Percentiles rank a stretch among this genome's conserved stretches.
phyloP scores from a whole-genome alignment of 2,113 vertebrate genomes.

The Malurus elegans region DNA sequence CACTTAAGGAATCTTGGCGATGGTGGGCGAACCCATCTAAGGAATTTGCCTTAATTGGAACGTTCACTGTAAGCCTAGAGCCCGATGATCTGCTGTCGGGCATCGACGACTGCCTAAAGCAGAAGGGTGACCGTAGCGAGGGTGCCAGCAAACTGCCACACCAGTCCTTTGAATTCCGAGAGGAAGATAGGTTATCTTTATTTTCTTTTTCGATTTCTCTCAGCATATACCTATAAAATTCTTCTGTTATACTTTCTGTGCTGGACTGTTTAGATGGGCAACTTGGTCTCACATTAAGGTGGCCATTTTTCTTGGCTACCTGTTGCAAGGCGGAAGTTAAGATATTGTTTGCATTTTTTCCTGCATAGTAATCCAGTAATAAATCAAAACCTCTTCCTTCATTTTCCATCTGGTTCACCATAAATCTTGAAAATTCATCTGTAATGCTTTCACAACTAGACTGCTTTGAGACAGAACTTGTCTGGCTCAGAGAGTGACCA shows the following conservation, averaged over 20 bases:
- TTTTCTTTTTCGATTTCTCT: conserved; percentile 89
- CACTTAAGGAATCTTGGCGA: conserved; percentile 79
- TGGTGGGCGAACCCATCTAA: conserved; percentile 88
- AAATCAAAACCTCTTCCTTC: conserved; percentile 94
- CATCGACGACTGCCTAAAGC: conserved; percentile 89
- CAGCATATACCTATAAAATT: conserved; percentile 96
- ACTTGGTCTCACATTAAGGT: conserved; percentile 83
- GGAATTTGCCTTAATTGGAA: conserved; percentile 92
- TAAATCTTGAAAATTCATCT: conserved; percentile 96
- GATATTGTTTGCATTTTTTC: conserved; percentile 92
- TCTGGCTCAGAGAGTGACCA: conserved; percentile 87
- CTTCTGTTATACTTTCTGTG: conserved; percentile 97
- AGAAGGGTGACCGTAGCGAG: conserved; percentile 80
- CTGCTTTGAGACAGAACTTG: conserved; percentile 96
- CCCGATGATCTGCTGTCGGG: conserved; percentile 85
- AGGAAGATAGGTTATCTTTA: conserved; percentile 72
- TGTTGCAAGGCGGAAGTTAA: conserved; percentile 89
- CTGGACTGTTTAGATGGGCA: conserved; percentile 97
- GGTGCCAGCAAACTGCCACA: conserved; percentile 81
- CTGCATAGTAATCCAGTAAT: conserved; percentile 94
- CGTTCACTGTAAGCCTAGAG: conserved; percentile 84
- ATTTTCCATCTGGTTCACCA: conserved; percentile 97
- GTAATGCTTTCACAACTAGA: conserved; percentile 98
- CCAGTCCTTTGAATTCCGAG: conserved; percentile 87
- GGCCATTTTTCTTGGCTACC: conserved; percentile 83